Evolutionary conservation across 2,113 vertebrate species (phyloP).

Genomic region (Dasyprocta punctata): DNA sequence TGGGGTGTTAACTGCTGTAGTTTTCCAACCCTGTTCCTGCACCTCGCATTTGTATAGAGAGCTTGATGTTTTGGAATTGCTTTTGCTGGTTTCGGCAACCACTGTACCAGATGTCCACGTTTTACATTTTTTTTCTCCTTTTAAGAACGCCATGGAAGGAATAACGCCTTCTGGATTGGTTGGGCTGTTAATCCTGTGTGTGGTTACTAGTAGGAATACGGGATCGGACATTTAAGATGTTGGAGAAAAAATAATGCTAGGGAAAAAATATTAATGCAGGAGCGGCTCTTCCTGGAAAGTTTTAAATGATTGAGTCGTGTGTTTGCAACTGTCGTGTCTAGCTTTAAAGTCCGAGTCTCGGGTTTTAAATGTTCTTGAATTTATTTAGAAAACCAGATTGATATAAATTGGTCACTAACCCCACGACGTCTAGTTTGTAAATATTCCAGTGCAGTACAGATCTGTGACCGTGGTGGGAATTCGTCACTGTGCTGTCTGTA

Average conservation of each 20-base stretch:
- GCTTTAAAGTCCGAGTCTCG: conserved; percentile 31
- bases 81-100: not conserved
- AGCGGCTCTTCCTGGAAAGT: not conserved
- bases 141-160: not conserved
- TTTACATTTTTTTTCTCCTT: not conserved
- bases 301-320: not conserved
- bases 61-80: not conserved
- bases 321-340: not conserved
- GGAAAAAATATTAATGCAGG: not conserved
- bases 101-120: not conserved
- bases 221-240: not conserved
- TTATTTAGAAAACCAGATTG: not conserved
- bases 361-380: conserved; percentile 51
- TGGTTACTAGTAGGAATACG: not conserved
- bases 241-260: not conserved
- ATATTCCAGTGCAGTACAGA: not conserved
- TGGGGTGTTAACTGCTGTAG: not conserved
- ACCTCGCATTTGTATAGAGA: not conserved
- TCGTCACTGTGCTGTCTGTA: not conserved
- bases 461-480: conserved; percentile 23
- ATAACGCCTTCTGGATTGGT: not conserved
- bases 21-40: not conserved
- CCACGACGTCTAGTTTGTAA: not conserved
- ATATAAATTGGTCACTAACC: not conserved
- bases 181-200: conserved; percentile 28